Evolutionary conservation across 2,797 vertebrate genomes (phyloP), one percentile per base, ranked within the genome.

Genomic region (Setipinna tenuifilis): DNA sequence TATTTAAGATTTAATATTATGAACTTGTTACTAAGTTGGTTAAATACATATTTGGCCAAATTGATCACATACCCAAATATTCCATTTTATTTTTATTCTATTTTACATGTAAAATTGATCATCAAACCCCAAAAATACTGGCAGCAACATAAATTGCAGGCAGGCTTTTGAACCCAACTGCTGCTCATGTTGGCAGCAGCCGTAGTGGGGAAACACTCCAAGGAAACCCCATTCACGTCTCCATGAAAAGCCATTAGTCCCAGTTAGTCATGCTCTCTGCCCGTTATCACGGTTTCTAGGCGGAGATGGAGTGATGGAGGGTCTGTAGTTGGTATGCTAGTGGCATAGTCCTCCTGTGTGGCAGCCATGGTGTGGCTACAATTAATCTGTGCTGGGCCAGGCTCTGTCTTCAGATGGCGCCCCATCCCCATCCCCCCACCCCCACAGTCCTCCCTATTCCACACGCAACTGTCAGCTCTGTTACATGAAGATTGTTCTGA

Each of bases 301-400:
- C 35, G 2, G 17, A 78, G 71, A 17, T 17, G 2, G 17, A 80
- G 28, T 46, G 59, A 84, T 84, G 23, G 21, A 80, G 57, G 2
- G 58, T 12, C 25, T 54, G 65, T 78, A 80, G 75, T 80, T 84
- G 83, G 83, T 84, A 23, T 31, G 65, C 68, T 58, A 48, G 54
- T 35, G 57, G 83, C 50, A 23, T 12, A n/a, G 50, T 25, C 35
- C 82, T 75, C 48, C 50, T 23, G 83, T 28, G 50, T 57, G 11
- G 19, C 10, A 2, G 17, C 28, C 25, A 83, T 54, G 14, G 16
- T 83, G 44, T 80, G 28, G n/a, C 48, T 31, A 48, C 54, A 54
- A 82, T 68, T 85, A 54, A 85, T 85, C 84, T 59, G 68, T 31
- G 28, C 61, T 68, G 6, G 65, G 12, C 6, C 19, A 17, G 14